phyloP scores from a whole-genome alignment of 2,113 vertebrate species.

The Brachyistius frenatus region DNA sequence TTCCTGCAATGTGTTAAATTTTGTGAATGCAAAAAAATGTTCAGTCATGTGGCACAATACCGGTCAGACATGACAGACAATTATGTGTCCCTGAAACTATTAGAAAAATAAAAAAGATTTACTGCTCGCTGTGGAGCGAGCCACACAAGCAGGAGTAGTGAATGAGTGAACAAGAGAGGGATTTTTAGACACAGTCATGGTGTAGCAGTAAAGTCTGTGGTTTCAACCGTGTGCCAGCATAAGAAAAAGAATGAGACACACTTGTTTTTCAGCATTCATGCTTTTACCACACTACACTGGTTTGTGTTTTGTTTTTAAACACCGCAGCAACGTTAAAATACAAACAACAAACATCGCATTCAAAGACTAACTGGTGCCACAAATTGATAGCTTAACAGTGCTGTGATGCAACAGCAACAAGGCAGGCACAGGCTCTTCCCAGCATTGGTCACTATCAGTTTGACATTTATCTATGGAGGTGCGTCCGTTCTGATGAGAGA shows the following conservation, averaged over 20 bases:
- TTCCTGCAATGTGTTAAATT: background rate
- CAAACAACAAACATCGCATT: background rate
- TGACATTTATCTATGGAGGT: slow-evolving; percentile 68
- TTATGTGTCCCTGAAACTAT: no score
- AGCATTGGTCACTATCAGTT: slow-evolving; percentile 23
- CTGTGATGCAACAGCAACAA: slow-evolving; percentile 38
- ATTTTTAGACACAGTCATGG: background rate
- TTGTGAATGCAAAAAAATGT: background rate
- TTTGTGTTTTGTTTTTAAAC: background rate
- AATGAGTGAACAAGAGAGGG: background rate
- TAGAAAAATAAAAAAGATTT: no score
- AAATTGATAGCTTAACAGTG: slow-evolving; percentile 31
- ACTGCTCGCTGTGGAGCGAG: no score
- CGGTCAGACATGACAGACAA: no score
- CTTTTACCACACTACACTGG: background rate
- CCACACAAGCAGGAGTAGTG: background rate
- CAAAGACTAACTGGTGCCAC: slow-evolving; percentile 31
- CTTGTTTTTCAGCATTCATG: background rate
- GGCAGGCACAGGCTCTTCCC: slow-evolving; percentile 1
- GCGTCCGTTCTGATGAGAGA: slow-evolving; percentile 48
- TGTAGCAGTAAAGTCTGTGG: slow-evolving; percentile 4
- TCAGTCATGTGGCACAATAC: background rate
- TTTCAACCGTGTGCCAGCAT: background rate
- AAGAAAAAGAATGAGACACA: background rate
- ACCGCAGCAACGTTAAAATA: background rate